These are phyloP conservation scores for Oenanthe melanoleuca DNA, from an alignment of 2,113 vertebrate species.

Conservation along the genomic window DNA sequence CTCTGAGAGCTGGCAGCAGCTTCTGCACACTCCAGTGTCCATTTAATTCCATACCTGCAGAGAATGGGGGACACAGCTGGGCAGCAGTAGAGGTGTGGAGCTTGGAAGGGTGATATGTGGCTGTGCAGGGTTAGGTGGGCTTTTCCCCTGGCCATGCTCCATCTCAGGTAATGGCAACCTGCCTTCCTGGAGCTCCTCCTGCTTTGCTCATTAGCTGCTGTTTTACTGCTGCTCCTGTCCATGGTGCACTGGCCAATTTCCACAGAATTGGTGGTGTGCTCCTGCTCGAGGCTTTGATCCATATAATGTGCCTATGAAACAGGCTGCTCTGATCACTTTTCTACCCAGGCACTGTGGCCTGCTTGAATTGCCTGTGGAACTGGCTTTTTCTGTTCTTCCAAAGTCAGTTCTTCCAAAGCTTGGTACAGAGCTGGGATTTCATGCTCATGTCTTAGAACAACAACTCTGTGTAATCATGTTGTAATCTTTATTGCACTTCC, in stretches of 20 bases:
- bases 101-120: fast-evolving
- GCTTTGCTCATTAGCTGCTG: neutral
- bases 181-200: neutral
- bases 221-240: neutral
- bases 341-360: neutral
- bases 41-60: neutral
- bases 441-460: neutral
- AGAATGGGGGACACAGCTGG: neutral
- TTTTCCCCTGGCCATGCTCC: neutral
- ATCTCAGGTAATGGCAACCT: neutral
- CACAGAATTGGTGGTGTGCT: neutral
- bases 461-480: neutral
- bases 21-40: neutral
- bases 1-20: neutral
- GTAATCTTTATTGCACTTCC: neutral
- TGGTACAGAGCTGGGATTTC: neutral
- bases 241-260: neutral
- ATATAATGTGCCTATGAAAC: neutral
- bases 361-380: neutral
- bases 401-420: neutral
- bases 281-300: fast-evolving
- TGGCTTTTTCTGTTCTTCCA: neutral
- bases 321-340: neutral
- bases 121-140: neutral
- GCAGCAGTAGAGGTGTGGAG: fast-evolving